Conservation (phyloP, 2,113 vertebrate genomes). For the Dromas ardeola region DNA sequence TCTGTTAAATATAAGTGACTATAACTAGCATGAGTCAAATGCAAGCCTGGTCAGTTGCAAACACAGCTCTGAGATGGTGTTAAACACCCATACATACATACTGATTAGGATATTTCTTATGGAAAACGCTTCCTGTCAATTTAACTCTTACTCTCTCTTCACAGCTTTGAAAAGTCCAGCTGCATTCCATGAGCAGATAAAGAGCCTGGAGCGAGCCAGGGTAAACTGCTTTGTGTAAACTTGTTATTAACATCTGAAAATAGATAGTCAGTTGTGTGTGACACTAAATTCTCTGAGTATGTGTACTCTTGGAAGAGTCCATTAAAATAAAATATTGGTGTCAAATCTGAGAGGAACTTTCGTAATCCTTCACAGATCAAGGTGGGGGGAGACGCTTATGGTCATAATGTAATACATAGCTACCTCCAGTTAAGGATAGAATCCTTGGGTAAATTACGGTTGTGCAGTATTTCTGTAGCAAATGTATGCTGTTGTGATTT, state of each 20-base stretch:
- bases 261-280: neutral
- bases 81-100: neutral
- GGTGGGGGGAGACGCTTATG: accelerated
- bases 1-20: neutral
- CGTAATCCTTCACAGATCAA: neutral
- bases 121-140: neutral
- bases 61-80: neutral
- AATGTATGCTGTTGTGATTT: neutral
- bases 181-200: conserved; percentile 94
- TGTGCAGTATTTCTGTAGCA: neutral
- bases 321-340: neutral
- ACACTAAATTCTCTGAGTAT: neutral
- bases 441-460: neutral
- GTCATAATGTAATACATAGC: neutral
- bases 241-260: neutral
- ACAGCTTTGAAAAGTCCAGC: conserved; percentile 95
- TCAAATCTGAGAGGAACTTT: neutral
- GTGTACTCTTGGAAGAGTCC: neutral
- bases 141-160: conserved; percentile 58
- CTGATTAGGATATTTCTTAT: neutral
- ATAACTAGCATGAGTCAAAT: neutral
- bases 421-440: neutral
- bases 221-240: conserved; percentile 75
- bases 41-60: neutral
- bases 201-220: conserved; percentile 94